Conservation (phyloP, 2,797 vertebrate species). For the Muscicapa striata region DNA sequence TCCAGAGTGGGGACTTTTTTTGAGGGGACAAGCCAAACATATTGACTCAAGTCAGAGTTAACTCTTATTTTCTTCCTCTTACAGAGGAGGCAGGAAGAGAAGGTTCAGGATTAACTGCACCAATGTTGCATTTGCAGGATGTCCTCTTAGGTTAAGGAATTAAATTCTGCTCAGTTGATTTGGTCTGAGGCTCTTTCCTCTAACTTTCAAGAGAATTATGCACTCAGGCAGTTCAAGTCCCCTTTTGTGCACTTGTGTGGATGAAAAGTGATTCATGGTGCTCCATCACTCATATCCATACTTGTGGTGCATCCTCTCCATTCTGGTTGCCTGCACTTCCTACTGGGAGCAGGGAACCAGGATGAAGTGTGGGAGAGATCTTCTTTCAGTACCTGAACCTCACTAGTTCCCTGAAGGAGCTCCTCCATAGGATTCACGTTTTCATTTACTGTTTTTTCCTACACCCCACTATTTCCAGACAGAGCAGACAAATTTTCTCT, state of each 20-base stretch:
- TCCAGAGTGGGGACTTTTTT: neutral
- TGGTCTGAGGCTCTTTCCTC: neutral
- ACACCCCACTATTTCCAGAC: neutral
- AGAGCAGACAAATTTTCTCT: neutral
- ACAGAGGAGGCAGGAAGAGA: neutral
- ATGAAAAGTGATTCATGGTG: neutral
- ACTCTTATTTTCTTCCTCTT: neutral
- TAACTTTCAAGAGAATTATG: neutral
- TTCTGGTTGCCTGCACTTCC: neutral
- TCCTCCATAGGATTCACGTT: neutral
- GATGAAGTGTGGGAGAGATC: neutral
- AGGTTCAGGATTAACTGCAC: neutral
- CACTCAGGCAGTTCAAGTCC: neutral
- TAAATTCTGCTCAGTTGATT: neutral
- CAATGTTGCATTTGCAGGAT: neutral
- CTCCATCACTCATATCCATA: neutral
- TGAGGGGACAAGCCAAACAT: neutral
- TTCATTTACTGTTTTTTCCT: neutral
- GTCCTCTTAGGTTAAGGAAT: neutral
- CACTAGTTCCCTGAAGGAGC: neutral
- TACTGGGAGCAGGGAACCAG: accelerated
- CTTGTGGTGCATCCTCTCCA: accelerated
- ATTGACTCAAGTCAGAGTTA: neutral
- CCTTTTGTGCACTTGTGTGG: neutral
- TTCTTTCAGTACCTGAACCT: neutral